phyloP scores from a whole-genome alignment of 1,140 invertebrate species.

The Zaprionus kolodkinae region DNA sequence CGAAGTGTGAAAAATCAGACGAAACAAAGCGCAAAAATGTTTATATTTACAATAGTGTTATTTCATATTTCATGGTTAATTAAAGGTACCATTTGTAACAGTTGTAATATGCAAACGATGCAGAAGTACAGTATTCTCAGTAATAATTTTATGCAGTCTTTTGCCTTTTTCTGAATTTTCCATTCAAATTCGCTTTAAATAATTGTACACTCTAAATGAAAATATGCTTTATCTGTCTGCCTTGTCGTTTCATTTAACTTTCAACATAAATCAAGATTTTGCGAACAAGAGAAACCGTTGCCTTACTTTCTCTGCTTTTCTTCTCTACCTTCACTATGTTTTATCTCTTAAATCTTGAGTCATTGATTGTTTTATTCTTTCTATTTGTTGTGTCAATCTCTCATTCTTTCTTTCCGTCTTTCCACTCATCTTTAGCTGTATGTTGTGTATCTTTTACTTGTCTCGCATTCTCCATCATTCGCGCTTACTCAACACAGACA shows the following conservation, averaged over 20 bases:
- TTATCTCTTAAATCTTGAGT: constrained; percentile 15
- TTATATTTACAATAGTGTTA: constrained; percentile 12
- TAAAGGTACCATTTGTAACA: constrained; percentile 11
- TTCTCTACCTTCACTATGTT: constrained; percentile 19
- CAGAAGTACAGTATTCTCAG: not conserved
- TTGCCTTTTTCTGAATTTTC: too few relatives aligned
- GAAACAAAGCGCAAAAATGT: constrained; percentile 16
- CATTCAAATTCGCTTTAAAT: too few relatives aligned
- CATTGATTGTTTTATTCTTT: constrained; percentile 17
- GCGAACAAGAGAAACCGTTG: not conserved
- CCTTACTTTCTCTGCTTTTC: constrained; percentile 13
- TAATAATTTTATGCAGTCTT: too few relatives aligned
- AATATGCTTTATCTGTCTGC: not conserved
- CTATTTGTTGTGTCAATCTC: constrained; percentile 8
- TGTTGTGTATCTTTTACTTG: constrained; percentile 3
- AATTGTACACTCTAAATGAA: not conserved
- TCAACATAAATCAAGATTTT: constrained; percentile 2
- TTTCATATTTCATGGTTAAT: constrained; percentile 29
- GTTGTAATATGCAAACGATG: not conserved
- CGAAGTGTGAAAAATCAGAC: constrained; percentile 15
- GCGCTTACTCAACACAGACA: constrained; percentile 14
- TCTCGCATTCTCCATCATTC: constrained; percentile 13
- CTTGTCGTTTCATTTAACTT: not conserved
- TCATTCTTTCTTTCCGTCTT: constrained; percentile 1
- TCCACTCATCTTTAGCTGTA: not conserved